These are phyloP conservation scores for Muntiacus muntjak DNA, from an alignment of 2,113 vertebrate genomes.

Conservation along the genomic window DNA sequence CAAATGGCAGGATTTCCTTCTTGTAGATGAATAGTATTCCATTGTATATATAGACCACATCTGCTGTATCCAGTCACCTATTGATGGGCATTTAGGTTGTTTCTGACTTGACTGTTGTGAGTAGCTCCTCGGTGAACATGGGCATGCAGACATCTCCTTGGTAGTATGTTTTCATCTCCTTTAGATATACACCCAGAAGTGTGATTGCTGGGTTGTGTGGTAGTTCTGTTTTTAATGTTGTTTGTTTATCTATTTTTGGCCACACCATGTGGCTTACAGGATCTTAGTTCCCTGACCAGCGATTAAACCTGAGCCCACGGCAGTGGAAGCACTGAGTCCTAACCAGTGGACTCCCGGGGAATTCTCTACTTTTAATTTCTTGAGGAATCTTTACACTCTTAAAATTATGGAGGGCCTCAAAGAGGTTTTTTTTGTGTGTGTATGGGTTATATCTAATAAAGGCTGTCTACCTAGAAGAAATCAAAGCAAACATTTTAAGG, in stretches of 20 bases:
- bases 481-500: neutral
- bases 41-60: neutral
- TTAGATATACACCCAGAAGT: neutral
- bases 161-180: neutral
- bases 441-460: neutral
- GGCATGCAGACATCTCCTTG: fast-evolving
- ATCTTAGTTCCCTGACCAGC: neutral
- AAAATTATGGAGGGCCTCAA: neutral
- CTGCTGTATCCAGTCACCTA: neutral
- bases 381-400: neutral
- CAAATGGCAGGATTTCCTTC: neutral
- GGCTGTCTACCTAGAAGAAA: neutral
- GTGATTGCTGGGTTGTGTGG: neutral
- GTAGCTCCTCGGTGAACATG: neutral
- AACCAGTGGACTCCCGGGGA: neutral
- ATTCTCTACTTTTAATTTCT: neutral
- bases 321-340: neutral
- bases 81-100: neutral
- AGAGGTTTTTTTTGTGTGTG: neutral
- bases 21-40: neutral
- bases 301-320: neutral
- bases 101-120: neutral
- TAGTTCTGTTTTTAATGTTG: neutral
- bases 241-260: neutral
- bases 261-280: neutral